These are phyloP conservation scores for Druceiella hillmani DNA, from an alignment of 2,888 invertebrate species.

Conservation along the genomic window DNA sequence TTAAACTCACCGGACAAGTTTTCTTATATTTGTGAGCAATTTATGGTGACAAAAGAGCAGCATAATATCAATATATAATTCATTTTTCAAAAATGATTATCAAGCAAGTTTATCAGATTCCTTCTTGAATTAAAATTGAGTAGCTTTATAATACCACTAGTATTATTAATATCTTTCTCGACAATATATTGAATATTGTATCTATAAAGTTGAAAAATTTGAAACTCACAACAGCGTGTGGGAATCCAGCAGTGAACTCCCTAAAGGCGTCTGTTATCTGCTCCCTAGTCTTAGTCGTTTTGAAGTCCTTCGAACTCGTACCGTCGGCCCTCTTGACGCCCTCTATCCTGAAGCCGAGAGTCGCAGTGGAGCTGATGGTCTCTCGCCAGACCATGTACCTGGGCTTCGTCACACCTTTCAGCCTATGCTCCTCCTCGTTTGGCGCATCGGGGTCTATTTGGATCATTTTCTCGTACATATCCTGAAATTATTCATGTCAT, in stretches of 20 bases:
- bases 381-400: constrained; percentile 96
- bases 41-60: too few species aligned
- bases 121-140: too few species aligned
- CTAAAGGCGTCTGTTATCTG: constrained; percentile 75
- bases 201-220: not conserved
- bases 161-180: not conserved
- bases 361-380: constrained; percentile 95
- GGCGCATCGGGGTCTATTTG: constrained; percentile 88
- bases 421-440: constrained; percentile 80
- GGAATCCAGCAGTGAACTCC: constrained; percentile 75
- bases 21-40: too few species aligned
- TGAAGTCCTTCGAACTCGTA: constrained; percentile 90
- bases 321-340: constrained; percentile 88
- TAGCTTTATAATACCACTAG: not conserved
- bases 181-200: not conserved
- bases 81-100: too few species aligned
- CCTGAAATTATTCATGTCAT: constrained; percentile 48
- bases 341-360: constrained; percentile 94
- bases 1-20: too few species aligned
- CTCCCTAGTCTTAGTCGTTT: constrained; percentile 83
- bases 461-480: constrained; percentile 98
- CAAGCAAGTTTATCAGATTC: too few species aligned
- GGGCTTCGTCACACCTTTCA: constrained; percentile 91
- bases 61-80: too few species aligned
- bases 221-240: constrained; percentile 68